A percentile compares a stretch with the other conserved stretches of the same genome.
Evolutionary conservation across 2,888 invertebrate genomes (phyloP).

Genomic region (Sycophila texana): DNA sequence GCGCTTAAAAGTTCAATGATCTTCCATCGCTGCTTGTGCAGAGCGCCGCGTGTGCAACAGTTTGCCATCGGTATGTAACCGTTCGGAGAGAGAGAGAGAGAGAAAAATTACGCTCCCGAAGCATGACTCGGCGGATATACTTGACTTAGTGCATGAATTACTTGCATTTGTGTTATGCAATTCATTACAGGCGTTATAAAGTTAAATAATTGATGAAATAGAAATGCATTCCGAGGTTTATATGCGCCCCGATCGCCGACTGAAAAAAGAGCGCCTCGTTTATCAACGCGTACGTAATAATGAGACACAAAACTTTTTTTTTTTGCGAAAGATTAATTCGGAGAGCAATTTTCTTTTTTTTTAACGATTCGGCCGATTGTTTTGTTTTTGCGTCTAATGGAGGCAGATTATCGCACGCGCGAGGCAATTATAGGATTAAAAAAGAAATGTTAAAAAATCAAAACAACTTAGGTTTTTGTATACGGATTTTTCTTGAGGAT

Average conservation of each 20-base stretch:
- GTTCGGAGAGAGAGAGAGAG: background rate
- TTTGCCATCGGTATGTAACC: constrained; percentile 21
- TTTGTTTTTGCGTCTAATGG: no score
- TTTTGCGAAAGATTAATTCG: no score
- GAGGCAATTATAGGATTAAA: no score
- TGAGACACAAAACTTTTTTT: no score
- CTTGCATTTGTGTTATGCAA: constrained; percentile 14
- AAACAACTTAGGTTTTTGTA: no score
- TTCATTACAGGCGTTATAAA: constrained; percentile 16
- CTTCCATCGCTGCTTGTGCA: background rate
- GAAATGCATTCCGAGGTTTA: constrained; percentile 24
- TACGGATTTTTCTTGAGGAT: no score
- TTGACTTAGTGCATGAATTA: background rate
- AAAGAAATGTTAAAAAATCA: no score
- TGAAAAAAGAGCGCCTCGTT: background rate
- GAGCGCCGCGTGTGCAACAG: background rate
- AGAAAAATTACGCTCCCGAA: background rate
- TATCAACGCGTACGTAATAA: constrained; percentile 28
- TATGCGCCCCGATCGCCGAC: background rate
- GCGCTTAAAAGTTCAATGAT: constrained; percentile 31
- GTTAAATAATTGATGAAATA: constrained; percentile 40
- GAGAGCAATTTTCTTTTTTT: no score
- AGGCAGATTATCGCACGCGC: no score
- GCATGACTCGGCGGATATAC: constrained; percentile 10
- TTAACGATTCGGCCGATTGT: no score